phyloP scores from a whole-genome alignment of 2,888 invertebrate genomes.

The Ectemnius lituratus region DNA sequence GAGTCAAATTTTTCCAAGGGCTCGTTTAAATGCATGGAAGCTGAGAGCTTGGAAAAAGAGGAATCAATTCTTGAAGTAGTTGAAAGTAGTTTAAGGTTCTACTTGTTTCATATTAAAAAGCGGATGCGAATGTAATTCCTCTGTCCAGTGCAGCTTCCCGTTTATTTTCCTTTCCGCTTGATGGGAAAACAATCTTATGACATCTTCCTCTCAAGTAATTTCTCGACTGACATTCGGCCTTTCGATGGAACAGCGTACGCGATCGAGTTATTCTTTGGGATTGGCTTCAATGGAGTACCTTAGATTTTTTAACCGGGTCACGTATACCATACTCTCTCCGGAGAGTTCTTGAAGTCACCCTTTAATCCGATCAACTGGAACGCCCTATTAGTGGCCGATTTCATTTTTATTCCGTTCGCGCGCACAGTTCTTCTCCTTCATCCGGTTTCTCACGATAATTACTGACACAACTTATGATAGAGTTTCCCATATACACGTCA shows the following conservation, averaged over 20 bases:
- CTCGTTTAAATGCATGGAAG: constrained; percentile 5
- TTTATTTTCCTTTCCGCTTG: too few relatives aligned
- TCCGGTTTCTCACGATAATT: not conserved
- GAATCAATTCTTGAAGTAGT: constrained; percentile 24
- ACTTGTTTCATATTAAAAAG: not conserved
- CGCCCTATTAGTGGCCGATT: not conserved
- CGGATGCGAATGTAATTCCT: too few relatives aligned
- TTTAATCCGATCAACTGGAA: constrained; percentile 2
- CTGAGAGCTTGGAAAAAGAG: not conserved
- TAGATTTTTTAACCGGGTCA: constrained; percentile 1
- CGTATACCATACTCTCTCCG: not conserved
- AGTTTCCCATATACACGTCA: too few relatives aligned
- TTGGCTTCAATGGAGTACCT: not conserved
- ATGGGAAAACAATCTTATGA: not conserved
- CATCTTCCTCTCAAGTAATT: not conserved
- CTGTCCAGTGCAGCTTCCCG: too few relatives aligned
- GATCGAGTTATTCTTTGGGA: not conserved
- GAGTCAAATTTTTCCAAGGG: constrained; percentile 17
- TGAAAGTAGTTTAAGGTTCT: constrained; percentile 28
- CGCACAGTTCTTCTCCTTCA: not conserved
- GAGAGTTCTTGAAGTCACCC: not conserved
- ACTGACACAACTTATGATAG: too few relatives aligned
- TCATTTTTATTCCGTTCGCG: too few relatives aligned
- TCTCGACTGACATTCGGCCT: not conserved
- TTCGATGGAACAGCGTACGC: not conserved